Conservation (phyloP, 2,113 vertebrate genomes). For the Tor tambroides region DNA sequence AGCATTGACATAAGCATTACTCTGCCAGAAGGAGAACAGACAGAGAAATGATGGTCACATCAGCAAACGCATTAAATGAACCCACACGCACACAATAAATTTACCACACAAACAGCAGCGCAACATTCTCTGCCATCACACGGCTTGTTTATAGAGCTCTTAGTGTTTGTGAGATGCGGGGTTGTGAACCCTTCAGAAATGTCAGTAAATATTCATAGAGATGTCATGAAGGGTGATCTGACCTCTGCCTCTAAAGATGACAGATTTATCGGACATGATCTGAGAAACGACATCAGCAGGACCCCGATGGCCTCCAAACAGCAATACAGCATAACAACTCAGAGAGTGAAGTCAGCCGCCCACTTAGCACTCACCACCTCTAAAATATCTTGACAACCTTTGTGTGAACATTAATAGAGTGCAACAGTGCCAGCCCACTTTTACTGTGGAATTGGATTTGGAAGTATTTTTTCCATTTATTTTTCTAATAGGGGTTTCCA, state of each 20-base stretch:
- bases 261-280: constrained; percentile 4
- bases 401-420: background rate
- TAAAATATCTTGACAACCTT: background rate
- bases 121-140: constrained; percentile 8
- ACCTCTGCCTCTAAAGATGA: constrained; percentile 21
- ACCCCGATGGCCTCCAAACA: background rate
- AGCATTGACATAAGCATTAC: constrained; percentile 33
- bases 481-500: background rate
- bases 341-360: background rate
- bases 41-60: constrained; percentile 24
- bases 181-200: constrained; percentile 30
- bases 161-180: background rate
- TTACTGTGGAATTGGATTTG: background rate
- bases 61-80: constrained; percentile 18
- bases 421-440: background rate
- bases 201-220: constrained; percentile 34
- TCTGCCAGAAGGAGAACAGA: constrained; percentile 27
- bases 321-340: background rate
- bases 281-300: background rate
- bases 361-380: background rate
- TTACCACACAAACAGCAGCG: background rate
- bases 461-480: background rate
- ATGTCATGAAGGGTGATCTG: background rate
- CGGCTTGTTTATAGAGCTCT: background rate
- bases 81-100: constrained; percentile 27